These are phyloP conservation scores for Chironomus striatipennis DNA, from an alignment of 1,140 invertebrate species.

Conservation along the genomic window DNA sequence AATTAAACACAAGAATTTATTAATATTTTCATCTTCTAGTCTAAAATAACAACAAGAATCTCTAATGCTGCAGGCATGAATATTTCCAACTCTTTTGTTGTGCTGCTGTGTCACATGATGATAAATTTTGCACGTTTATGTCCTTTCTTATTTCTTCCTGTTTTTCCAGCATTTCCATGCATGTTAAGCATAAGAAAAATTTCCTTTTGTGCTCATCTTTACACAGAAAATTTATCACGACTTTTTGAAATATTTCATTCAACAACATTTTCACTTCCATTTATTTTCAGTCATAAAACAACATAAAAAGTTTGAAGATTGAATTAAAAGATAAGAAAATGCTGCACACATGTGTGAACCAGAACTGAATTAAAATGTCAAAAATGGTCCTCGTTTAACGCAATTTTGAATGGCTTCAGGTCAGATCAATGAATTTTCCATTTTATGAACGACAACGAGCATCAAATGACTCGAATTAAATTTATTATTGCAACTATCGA, in stretches of 20 bases:
- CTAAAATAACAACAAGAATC: neutral
- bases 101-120: neutral
- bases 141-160: neutral
- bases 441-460: neutral
- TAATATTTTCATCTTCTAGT: neutral
- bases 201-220: neutral
- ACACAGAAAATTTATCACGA: neutral
- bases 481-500: neutral
- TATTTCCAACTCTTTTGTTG: neutral
- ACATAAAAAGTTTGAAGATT: neutral
- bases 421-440: neutral
- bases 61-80: neutral
- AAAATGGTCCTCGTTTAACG: neutral
- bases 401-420: neutral
- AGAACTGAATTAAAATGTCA: slow-evolving; percentile 10
- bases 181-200: neutral
- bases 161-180: neutral
- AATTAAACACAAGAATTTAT: neutral
- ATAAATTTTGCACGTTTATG: neutral
- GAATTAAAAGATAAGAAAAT: slow-evolving; percentile 21
- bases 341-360: neutral
- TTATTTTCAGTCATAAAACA: neutral
- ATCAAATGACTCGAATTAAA: slow-evolving; percentile 12
- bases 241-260: slow-evolving; percentile 14
- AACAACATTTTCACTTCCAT: neutral